Conservation (phyloP, 2,888 invertebrate genomes). For the Chesias legatella region DNA sequence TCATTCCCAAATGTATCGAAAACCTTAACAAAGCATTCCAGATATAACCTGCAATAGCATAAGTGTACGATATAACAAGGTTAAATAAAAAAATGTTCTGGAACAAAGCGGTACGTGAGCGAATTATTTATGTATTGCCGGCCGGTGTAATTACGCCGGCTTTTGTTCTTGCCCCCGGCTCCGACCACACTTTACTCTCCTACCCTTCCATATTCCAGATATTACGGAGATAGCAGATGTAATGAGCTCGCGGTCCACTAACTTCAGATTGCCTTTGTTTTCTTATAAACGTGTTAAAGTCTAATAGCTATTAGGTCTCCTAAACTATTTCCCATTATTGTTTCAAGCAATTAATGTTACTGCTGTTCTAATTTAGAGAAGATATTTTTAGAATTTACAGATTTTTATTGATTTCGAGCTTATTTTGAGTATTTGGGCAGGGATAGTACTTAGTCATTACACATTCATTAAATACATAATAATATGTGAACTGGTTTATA, state of each 20-base stretch:
- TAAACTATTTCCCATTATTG: background rate
- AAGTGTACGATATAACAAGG: conserved; percentile 71
- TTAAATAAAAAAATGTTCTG: conserved; percentile 72
- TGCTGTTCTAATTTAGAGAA: too few relatives aligned
- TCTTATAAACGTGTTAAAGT: conserved; percentile 24
- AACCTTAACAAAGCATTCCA: conserved; percentile 48
- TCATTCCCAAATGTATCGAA: conserved; percentile 44
- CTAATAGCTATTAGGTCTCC: background rate
- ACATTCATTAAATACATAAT: too few relatives aligned
- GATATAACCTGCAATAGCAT: conserved; percentile 62
- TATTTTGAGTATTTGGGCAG: too few relatives aligned
- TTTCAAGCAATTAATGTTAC: too few relatives aligned
- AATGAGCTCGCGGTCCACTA: conserved; percentile 54
- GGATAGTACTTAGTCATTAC: too few relatives aligned
- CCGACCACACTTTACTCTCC: conserved; percentile 14
- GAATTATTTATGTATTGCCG: conserved; percentile 80
- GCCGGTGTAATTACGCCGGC: conserved; percentile 76
- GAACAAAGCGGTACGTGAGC: conserved; percentile 77
- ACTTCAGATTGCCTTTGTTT: conserved; percentile 39
- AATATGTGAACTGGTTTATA: too few relatives aligned
- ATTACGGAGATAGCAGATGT: conserved; percentile 60
- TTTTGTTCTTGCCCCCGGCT: conserved; percentile 67
- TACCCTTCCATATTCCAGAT: conserved; percentile 29
- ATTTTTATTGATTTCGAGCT: too few relatives aligned
- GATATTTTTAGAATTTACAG: too few relatives aligned